Evolutionary conservation across 2,113 vertebrate genomes (phyloP).

Genomic region (Cnemophilus loriae): DNA sequence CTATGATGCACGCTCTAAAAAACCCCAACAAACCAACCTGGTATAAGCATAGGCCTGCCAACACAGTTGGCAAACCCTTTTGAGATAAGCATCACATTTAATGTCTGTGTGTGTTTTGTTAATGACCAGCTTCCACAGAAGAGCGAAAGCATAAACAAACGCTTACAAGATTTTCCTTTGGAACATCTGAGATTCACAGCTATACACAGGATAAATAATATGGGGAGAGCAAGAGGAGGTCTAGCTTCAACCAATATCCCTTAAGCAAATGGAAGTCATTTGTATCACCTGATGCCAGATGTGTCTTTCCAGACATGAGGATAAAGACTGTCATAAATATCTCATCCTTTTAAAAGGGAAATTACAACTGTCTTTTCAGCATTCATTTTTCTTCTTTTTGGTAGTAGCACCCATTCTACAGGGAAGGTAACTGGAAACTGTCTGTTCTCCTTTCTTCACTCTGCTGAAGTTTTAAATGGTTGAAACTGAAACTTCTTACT

Average conservation of each 20-base stretch:
- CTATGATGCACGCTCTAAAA: background rate
- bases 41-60: background rate
- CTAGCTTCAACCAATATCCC: background rate
- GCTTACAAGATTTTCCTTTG: background rate
- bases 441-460: background rate
- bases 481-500: background rate
- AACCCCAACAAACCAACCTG: background rate
- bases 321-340: background rate
- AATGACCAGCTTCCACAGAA: background rate
- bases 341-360: background rate
- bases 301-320: background rate
- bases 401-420: background rate
- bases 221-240: background rate
- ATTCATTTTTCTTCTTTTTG: background rate
- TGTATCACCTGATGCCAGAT: background rate
- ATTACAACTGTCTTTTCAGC: background rate
- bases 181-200: background rate
- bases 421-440: background rate
- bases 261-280: background rate
- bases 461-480: background rate
- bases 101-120: background rate
- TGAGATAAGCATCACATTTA: background rate
- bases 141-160: background rate
- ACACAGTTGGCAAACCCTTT: background rate
- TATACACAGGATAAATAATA: background rate